These are phyloP conservation scores for Chroicocephalus ridibundus DNA, from an alignment of 2,113 vertebrate genomes.

Conservation along the genomic window DNA sequence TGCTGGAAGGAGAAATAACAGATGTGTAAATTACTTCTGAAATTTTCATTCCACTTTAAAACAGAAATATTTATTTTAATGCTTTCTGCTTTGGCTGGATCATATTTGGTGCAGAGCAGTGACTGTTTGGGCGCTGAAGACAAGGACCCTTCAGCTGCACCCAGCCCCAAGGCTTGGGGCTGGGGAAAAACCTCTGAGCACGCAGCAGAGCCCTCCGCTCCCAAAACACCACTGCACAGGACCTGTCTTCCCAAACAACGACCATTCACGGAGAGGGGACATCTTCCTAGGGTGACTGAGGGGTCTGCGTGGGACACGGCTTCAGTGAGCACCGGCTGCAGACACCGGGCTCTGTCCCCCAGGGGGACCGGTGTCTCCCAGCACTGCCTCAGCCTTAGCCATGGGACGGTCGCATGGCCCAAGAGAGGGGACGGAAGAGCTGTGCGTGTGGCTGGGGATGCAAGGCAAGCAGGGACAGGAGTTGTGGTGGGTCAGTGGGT, in stretches of 20 bases:
- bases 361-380: fast-evolving
- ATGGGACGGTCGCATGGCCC: fast-evolving
- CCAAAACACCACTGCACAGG: too few species aligned
- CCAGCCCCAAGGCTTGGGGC: neutral
- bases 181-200: neutral
- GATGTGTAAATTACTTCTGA: neutral
- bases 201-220: neutral
- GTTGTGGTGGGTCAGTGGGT: neutral
- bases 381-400: neutral
- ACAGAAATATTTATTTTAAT: neutral
- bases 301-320: fast-evolving
- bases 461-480: neutral
- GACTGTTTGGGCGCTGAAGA: neutral
- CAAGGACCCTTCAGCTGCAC: fast-evolving
- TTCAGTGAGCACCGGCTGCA: fast-evolving
- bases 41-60: neutral
- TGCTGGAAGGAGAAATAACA: neutral
- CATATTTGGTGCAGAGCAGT: neutral
- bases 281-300: neutral
- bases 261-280: neutral
- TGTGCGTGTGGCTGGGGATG: too few species aligned
- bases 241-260: fast-evolving
- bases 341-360: neutral
- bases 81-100: neutral
- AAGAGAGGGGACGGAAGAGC: neutral